Percentiles rank a stretch among this genome's conserved stretches.
phyloP scores from a whole-genome alignment of 1,140 invertebrate species.

The Drosophila carrolli region DNA sequence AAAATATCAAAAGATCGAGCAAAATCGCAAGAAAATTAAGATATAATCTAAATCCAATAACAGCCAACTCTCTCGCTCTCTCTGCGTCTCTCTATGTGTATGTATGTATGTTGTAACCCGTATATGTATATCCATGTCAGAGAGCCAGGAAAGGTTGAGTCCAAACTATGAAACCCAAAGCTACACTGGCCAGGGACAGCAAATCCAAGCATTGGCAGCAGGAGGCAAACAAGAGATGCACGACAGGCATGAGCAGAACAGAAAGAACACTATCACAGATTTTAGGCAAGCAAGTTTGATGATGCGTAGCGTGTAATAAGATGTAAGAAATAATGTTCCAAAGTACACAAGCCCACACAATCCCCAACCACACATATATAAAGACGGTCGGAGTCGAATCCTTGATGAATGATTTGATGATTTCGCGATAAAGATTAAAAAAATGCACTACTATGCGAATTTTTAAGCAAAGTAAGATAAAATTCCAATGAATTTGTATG shows the following conservation, averaged over 20 bases:
- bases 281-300: conserved; percentile 6
- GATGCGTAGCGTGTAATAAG: conserved; percentile 26
- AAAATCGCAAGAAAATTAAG: neutral
- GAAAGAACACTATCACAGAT: conserved; percentile 14
- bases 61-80: conserved; percentile 25
- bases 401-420: conserved; percentile 7
- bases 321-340: conserved; percentile 26
- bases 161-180: neutral
- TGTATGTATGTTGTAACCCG: conserved; percentile 10
- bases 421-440: neutral
- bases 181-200: conserved; percentile 13
- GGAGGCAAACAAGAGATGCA: conserved; percentile 19
- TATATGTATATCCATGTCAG: conserved; percentile 21
- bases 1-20: neutral
- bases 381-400: conserved; percentile 19
- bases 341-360: conserved; percentile 18
- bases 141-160: conserved; percentile 11
- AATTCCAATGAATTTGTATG: conserved; percentile 49
- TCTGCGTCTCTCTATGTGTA: conserved; percentile 27
- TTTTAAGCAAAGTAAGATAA: conserved; percentile 19
- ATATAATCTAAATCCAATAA: conserved; percentile 18
- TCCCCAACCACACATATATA: conserved; percentile 8
- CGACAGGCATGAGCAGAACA: conserved; percentile 4
- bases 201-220: conserved; percentile 51
- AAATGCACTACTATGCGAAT: conserved; percentile 8